Evolutionary conservation across 2,113 vertebrate species (phyloP).

Genomic region (Cervus canadensis): DNA sequence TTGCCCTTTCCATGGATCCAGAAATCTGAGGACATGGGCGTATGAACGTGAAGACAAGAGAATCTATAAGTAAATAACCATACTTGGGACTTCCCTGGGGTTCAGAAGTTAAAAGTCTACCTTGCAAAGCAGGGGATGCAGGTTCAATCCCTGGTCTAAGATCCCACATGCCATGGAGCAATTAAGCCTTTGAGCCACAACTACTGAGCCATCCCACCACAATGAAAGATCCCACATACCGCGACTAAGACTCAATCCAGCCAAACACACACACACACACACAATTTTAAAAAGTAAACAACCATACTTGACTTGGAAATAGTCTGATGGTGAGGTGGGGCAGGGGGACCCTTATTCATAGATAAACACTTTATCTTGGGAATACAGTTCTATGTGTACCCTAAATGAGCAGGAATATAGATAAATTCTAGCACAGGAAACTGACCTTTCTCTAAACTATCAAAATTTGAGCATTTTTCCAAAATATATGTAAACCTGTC

Average conservation of each 20-base stretch:
- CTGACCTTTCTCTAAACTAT: not conserved
- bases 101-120: not conserved
- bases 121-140: not conserved
- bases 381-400: fast-evolving
- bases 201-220: not conserved
- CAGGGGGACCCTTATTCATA: fast-evolving
- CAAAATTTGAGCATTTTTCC: not conserved
- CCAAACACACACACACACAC: not conserved
- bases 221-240: not conserved
- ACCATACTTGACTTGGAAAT: not conserved
- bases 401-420: fast-evolving
- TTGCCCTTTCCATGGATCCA: fast-evolving
- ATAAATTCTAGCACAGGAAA: not conserved
- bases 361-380: not conserved
- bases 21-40: not conserved
- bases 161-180: not conserved
- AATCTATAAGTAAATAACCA: too few species aligned
- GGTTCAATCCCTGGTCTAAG: not conserved
- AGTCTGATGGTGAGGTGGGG: fast-evolving
- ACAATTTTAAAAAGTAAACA: not conserved
- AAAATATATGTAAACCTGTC: fast-evolving
- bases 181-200: not conserved
- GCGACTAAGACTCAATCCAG: not conserved
- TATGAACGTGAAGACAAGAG: not conserved
- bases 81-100: not conserved